Evolutionary conservation across 92 coral and sea anemone species (phyloP).

Genomic region (Actinostola sp.): DNA sequence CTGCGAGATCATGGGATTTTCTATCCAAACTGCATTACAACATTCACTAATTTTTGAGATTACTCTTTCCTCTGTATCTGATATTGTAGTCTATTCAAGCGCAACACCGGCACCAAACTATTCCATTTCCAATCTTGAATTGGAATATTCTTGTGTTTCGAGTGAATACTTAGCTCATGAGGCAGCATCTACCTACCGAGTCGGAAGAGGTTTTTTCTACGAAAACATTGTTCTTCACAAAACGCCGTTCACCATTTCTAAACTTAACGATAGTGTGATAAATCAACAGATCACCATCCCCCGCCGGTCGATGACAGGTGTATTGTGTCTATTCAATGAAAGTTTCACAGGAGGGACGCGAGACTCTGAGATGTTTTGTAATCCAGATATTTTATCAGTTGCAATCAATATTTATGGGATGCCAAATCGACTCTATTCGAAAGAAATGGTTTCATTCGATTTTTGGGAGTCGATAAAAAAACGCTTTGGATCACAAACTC

Average conservation of each 20-base stretch:
- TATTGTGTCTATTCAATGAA: conserved; percentile 53
- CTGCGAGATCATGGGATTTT: conserved; percentile 38
- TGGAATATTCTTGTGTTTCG: conserved; percentile 39
- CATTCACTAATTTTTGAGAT: conserved; percentile 50
- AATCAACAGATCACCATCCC: conserved; percentile 49
- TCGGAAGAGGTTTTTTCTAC: conserved; percentile 42
- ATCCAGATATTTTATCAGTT: conserved; percentile 30
- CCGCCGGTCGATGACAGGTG: conserved; percentile 53
- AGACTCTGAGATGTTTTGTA: conserved; percentile 58
- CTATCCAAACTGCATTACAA: conserved; percentile 37
- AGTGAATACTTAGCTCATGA: conserved; percentile 49
- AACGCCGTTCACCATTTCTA: conserved; percentile 50
- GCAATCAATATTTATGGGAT: conserved; percentile 38
- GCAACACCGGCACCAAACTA: conserved; percentile 11
- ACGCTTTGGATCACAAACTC: too few relatives aligned
- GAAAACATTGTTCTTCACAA: conserved; percentile 54
- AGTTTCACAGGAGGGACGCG: conserved; percentile 32
- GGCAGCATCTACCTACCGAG: conserved; percentile 22
- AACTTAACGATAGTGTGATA: conserved; percentile 26
- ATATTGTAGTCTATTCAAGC: conserved; percentile 35
- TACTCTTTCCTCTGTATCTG: conserved; percentile 33
- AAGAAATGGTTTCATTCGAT: conserved; percentile 18
- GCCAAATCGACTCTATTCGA: conserved; percentile 49
- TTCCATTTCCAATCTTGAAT: conserved; percentile 40
- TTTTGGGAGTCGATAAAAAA: conserved; percentile 28